Evolutionary conservation across 1,140 invertebrate species (phyloP), one percentile per base, ranked within the genome.

Genomic region (Aphis craccivora): DNA sequence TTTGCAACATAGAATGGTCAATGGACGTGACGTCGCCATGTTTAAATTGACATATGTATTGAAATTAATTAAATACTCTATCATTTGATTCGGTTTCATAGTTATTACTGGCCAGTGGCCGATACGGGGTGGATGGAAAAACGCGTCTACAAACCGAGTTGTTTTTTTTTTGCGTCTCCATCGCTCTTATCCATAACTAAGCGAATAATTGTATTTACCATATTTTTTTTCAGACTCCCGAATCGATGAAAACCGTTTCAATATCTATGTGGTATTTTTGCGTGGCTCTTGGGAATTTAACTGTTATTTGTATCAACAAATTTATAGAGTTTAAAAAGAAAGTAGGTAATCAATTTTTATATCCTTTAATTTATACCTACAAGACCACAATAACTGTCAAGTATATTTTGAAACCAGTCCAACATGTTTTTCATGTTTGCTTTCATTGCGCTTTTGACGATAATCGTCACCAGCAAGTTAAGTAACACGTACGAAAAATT

Each of bases 191-290:
- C 0, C 60, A 20, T n/a, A n/a, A n/a, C 30, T 76, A 76, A n/a
- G 45, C 23, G 4, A 11, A 84, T 40, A 84, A 23, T 86, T 43
- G 14, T 45, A 45, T 18, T 25, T 18, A 9, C 20, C 23, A 5
- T 37, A 60, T 30, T 55, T 67, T 90, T 92, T 81, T 84, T 37
- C 43, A 93, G 91, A 51, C 91, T 37, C 91, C 91, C 2, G 91
- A 93, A 43, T 40, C 91, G 5, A 93, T 93, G 48, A 96, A 96
- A 94, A 95, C 95, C 0, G 95, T 96, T 22, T 95, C 95, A 11
- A 95, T 95, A n/a, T 95, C 95, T 14, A 94, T 94, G 35, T 96
- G 95, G 95, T 96, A 96, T 90, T 93, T 96, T 0, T 95, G 95
- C 43, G 95, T 95, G 88, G 95, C 95, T 2, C 95, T 95, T 83